A percentile compares a stretch with the other conserved stretches of the same genome.
These are phyloP conservation scores for Dendrolimus pini DNA, from an alignment of 2,888 invertebrate genomes.

Conservation along the genomic window DNA sequence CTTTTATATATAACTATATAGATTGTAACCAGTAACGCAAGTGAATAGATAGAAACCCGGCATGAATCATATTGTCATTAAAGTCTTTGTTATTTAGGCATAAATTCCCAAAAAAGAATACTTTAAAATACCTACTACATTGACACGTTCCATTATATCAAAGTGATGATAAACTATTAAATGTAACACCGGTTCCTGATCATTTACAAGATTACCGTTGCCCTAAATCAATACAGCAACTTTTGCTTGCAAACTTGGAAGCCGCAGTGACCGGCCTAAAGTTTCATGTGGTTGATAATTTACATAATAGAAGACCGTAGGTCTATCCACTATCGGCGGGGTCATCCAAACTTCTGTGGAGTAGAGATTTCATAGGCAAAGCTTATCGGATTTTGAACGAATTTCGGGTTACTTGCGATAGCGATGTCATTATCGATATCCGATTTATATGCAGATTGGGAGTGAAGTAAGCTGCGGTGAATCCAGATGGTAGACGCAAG, in stretches of 20 bases:
- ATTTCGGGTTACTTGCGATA: slow-evolving; percentile 69
- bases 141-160: too few relatives aligned
- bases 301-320: slow-evolving; percentile 73
- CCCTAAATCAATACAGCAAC: slow-evolving; percentile 62
- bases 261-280: slow-evolving; percentile 59
- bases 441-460: slow-evolving; percentile 76
- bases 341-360: slow-evolving; percentile 71
- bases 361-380: slow-evolving; percentile 67
- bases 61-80: too few relatives aligned
- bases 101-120: too few relatives aligned
- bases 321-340: slow-evolving; percentile 70
- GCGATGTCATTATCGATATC: slow-evolving; percentile 73
- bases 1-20: too few relatives aligned
- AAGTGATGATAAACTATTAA: background rate
- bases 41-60: too few relatives aligned
- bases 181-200: background rate
- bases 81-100: too few relatives aligned
- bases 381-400: slow-evolving; percentile 73
- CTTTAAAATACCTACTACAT: too few relatives aligned
- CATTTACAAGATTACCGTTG: slow-evolving; percentile 14
- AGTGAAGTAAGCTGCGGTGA: slow-evolving; percentile 38
- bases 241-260: slow-evolving; percentile 61
- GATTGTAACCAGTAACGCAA: too few relatives aligned
- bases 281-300: slow-evolving; percentile 71
- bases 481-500: background rate